A percentile compares a stretch with the other conserved stretches of the same genome.
Evolutionary conservation across 37 sponge, comb jelly and placozoan genomes (phyloP).

Genomic region (Chondrosia reniformis): DNA sequence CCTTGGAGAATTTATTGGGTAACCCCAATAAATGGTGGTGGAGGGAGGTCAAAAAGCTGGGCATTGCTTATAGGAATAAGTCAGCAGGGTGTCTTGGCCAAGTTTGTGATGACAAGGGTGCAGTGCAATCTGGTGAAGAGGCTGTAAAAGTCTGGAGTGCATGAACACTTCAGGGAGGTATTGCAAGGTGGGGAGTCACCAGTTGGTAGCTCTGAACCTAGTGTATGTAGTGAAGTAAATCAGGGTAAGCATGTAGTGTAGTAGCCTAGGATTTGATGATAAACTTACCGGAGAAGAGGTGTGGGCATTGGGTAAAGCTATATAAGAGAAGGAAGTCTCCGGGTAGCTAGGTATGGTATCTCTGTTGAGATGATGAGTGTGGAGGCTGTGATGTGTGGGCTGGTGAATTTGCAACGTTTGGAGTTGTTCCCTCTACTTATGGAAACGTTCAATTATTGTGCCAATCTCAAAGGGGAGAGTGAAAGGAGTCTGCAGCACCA

Average conservation of each 20-base stretch:
- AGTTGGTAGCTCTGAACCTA: neutral
- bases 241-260: neutral
- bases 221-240: neutral
- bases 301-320: neutral
- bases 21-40: too few species aligned
- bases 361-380: neutral
- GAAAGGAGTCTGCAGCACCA: neutral
- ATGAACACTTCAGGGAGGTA: neutral
- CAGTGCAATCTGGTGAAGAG: neutral
- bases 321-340: neutral
- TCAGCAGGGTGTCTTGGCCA: neutral
- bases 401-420: neutral
- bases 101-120: neutral
- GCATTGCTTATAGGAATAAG: neutral
- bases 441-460: neutral
- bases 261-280: neutral
- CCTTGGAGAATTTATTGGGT: too few species aligned
- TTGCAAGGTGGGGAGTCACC: neutral
- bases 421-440: too few species aligned
- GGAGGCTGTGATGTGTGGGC: neutral
- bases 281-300: neutral
- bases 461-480: neutral
- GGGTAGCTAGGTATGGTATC: neutral
- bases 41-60: too few species aligned
- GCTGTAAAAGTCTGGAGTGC: conserved; percentile 1